Percentiles rank a stretch among this genome's conserved stretches.
Conservation (phyloP, 2,113 vertebrate genomes). For the Alligator mississippiensis region DNA sequence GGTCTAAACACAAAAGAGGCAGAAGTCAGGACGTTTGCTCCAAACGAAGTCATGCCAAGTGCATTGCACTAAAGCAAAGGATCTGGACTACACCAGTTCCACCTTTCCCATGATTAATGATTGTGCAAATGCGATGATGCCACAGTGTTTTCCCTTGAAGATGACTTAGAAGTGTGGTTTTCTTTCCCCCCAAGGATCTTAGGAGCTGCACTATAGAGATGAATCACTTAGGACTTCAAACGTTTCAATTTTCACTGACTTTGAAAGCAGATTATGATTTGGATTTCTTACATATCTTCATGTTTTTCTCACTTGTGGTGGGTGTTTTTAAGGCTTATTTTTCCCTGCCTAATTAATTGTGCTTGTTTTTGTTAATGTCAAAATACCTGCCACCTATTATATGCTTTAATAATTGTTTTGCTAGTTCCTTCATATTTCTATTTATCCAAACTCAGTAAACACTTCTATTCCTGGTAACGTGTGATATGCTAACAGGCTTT, state of each 20-base stretch:
- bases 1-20: too few species aligned
- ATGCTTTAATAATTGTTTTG: slow-evolving; percentile 18
- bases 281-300: accelerated
- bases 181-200: neutral
- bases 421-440: neutral
- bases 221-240: neutral
- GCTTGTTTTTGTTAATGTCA: slow-evolving; percentile 7
- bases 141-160: neutral
- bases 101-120: neutral
- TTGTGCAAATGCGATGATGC: neutral
- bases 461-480: neutral
- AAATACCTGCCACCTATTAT: slow-evolving; percentile 37
- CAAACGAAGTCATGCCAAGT: too few species aligned
- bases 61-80: too few species aligned
- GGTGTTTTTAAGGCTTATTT: slow-evolving; percentile 12
- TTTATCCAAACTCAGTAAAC: neutral
- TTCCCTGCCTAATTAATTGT: neutral
- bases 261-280: neutral
- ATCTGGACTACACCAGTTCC: neutral
- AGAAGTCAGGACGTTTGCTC: neutral
- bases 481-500: neutral
- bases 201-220: neutral
- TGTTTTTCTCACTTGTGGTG: neutral
- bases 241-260: neutral
- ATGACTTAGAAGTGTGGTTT: neutral